Evolutionary conservation across 2,888 invertebrate genomes (phyloP).

Genomic region (Drosophila neonasuta): DNA sequence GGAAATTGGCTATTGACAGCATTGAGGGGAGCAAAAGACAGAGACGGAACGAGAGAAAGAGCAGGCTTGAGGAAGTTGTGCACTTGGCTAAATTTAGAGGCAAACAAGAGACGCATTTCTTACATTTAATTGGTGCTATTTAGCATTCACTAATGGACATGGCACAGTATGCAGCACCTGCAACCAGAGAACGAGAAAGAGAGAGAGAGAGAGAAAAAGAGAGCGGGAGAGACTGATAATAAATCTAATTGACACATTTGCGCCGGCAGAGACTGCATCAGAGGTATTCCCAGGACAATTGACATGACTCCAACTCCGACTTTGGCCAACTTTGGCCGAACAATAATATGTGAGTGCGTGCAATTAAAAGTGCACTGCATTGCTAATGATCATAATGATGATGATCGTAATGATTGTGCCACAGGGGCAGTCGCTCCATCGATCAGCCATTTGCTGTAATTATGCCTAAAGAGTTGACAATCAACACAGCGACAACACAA

Average conservation of each 20-base stretch:
- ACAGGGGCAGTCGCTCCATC: conserved; percentile 30
- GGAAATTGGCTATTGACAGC: conserved; percentile 52
- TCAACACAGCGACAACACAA: conserved; percentile 58
- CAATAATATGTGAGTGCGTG: conserved; percentile 65
- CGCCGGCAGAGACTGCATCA: conserved; percentile 59
- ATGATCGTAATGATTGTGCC: conserved; percentile 51
- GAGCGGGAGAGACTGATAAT: conserved; percentile 78
- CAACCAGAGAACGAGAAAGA: conserved; percentile 26
- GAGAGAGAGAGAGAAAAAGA: conserved; percentile 9
- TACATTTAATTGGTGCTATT: conserved; percentile 71
- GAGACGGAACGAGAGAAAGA: not conserved
- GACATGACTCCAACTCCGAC: conserved; percentile 52
- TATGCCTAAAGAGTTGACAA: conserved; percentile 73
- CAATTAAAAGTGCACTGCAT: conserved; percentile 67
- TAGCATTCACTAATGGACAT: conserved; percentile 76
- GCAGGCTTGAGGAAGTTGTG: not conserved
- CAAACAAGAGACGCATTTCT: conserved; percentile 65
- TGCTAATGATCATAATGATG: conserved; percentile 53
- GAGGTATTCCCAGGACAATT: conserved; percentile 53
- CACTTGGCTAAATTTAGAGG: conserved; percentile 25
- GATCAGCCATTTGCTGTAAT: conserved; percentile 63
- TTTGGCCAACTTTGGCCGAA: conserved; percentile 27
- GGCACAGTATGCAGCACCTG: conserved; percentile 68
- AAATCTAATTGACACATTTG: conserved; percentile 83
- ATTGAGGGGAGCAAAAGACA: not conserved